phyloP scores from a whole-genome alignment of 2,888 invertebrate genomes.

The Perithous albicinctus region DNA sequence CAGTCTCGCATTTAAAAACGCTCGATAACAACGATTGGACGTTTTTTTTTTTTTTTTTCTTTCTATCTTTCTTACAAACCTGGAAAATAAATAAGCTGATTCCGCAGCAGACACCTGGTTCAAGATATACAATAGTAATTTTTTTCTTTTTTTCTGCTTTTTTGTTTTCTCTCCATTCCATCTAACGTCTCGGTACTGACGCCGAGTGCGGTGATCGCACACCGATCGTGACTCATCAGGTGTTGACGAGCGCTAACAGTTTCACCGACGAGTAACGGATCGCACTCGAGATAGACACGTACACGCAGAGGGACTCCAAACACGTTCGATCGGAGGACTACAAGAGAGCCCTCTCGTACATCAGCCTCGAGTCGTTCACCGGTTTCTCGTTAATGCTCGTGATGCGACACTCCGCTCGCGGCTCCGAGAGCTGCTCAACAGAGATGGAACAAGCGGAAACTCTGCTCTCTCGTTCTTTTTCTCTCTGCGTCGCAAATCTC shows the following conservation, averaged over 20 bases:
- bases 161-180: not conserved
- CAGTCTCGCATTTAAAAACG: constrained; percentile 19
- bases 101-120: not conserved
- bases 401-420: constrained; percentile 5
- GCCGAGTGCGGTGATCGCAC: constrained; percentile 19
- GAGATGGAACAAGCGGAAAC: constrained; percentile 24
- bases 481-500: constrained; percentile 28
- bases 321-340: not conserved
- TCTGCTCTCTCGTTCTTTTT: too few relatives aligned
- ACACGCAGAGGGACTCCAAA: constrained; percentile 9
- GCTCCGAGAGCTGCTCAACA: constrained; percentile 4
- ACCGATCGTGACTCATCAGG: constrained; percentile 26
- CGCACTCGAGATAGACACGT: constrained; percentile 23
- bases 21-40: not conserved
- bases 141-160: constrained; percentile 1
- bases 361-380: constrained; percentile 17
- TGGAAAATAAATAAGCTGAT: not conserved
- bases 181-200: constrained; percentile 1
- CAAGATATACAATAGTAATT: not conserved
- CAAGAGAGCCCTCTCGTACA: constrained; percentile 15
- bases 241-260: constrained; percentile 24
- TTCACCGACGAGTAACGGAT: constrained; percentile 29
- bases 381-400: constrained; percentile 17
- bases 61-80: too few relatives aligned
- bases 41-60: too few relatives aligned